A percentile compares a stretch with the other conserved stretches of the same genome.
These are phyloP conservation scores for Drosophila sp. DNA, from an alignment of 1,140 invertebrate genomes.

Conservation along the genomic window DNA sequence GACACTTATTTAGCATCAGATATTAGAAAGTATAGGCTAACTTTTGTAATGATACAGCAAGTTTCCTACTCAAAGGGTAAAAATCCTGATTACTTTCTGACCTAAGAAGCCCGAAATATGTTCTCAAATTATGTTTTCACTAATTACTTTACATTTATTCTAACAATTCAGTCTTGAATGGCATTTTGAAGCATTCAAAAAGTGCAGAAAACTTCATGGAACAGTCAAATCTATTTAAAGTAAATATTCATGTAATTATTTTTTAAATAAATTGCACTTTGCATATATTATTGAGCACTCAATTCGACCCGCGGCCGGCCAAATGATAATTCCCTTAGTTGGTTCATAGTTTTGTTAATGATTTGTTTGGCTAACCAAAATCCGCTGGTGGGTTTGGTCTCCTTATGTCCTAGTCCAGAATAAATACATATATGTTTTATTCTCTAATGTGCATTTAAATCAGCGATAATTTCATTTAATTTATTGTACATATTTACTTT, in stretches of 20 bases:
- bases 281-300: neutral
- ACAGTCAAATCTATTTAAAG: neutral
- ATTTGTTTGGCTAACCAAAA: constrained; percentile 60
- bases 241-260: constrained; percentile 23
- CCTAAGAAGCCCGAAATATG: no score
- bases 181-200: no score
- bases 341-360: constrained; percentile 66
- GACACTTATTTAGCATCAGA: no score
- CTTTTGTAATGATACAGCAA: no score
- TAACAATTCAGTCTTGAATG: no score
- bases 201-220: no score
- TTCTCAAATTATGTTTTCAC: no score
- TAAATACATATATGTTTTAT: constrained; percentile 39
- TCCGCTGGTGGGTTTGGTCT: constrained; percentile 33
- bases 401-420: constrained; percentile 26
- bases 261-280: constrained; percentile 16
- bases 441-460: constrained; percentile 62
- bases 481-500: constrained; percentile 40
- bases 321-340: constrained; percentile 28
- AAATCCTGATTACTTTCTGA: no score
- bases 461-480: constrained; percentile 63
- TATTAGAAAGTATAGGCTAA: no score
- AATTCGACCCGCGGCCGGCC: neutral
- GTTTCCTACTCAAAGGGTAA: no score
- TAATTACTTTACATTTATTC: no score